Percentiles rank a stretch among this genome's conserved stretches.
Conservation (phyloP, 2,797 vertebrate species). For the Garrulus glandarius region DNA sequence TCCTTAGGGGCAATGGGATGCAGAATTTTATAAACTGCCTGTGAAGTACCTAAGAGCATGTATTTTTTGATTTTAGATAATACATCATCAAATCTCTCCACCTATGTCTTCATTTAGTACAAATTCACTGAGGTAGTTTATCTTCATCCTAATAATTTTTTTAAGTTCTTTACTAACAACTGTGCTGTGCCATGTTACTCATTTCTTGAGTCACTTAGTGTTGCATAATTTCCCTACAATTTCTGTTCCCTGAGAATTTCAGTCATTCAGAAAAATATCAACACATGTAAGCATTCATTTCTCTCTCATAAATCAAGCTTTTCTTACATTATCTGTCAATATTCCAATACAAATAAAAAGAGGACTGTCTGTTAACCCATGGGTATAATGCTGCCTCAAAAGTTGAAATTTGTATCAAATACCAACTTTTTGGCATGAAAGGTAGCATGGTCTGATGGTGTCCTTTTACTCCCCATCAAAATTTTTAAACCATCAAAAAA, state of each 20-base stretch:
- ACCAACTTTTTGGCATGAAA: background rate
- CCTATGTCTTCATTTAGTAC: background rate
- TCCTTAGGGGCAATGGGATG: background rate
- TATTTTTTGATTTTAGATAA: background rate
- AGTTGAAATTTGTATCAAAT: background rate
- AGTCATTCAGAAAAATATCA: background rate
- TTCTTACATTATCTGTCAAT: background rate
- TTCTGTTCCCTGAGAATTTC: background rate
- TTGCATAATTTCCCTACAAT: background rate
- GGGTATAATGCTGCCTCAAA: background rate
- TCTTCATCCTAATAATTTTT: background rate
- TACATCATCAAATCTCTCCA: background rate
- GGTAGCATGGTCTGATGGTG: accelerated
- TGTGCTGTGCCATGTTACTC: background rate
- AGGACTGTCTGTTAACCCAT: background rate
- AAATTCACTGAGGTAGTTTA: background rate
- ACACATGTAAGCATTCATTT: background rate
- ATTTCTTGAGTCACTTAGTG: background rate
- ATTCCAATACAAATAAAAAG: background rate
- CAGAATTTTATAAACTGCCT: background rate
- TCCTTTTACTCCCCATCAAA: background rate
- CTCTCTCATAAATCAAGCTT: background rate
- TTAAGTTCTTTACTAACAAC: background rate
- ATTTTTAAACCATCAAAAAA: background rate
- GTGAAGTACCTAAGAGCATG: background rate